phyloP scores from a whole-genome alignment of 2,113 vertebrate genomes.

The Cyphomyrus plagiostoma region DNA sequence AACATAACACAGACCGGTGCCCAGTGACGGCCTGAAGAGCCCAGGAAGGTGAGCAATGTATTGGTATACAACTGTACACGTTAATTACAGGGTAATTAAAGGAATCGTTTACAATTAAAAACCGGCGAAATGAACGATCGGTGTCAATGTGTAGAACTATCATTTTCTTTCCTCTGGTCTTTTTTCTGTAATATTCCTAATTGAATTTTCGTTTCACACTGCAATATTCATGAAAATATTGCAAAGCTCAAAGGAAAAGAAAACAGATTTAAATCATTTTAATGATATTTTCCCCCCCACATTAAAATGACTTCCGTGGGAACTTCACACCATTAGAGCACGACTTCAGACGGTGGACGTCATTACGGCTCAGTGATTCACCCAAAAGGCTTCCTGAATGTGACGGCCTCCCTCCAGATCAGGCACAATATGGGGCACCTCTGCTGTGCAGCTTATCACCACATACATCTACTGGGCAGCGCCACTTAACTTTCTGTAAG shows the following conservation, averaged over 20 bases:
- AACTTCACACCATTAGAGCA: not conserved
- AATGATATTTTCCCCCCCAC: not conserved
- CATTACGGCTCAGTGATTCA: not conserved
- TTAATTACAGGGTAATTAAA: not conserved
- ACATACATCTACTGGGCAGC: not conserved
- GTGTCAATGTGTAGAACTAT: not conserved
- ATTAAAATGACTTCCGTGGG: constrained; percentile 7
- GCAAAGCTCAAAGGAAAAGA: not conserved
- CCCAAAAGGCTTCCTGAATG: not conserved
- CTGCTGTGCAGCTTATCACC: not conserved
- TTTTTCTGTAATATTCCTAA: not conserved
- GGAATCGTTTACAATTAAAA: not conserved
- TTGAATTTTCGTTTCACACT: not conserved
- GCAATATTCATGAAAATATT: not conserved
- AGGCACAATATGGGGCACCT: not conserved
- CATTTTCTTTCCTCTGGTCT: not conserved
- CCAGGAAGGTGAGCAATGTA: not conserved
- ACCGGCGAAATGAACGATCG: not conserved
- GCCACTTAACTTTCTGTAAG: not conserved
- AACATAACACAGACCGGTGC: not conserved
- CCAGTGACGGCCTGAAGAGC: not conserved
- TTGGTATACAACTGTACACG: not conserved
- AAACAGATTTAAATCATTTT: not conserved
- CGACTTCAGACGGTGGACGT: not conserved
- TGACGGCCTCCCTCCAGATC: not conserved